Evolutionary conservation across 2,797 vertebrate species (phyloP).

Genomic region (Rallus crepitans): DNA sequence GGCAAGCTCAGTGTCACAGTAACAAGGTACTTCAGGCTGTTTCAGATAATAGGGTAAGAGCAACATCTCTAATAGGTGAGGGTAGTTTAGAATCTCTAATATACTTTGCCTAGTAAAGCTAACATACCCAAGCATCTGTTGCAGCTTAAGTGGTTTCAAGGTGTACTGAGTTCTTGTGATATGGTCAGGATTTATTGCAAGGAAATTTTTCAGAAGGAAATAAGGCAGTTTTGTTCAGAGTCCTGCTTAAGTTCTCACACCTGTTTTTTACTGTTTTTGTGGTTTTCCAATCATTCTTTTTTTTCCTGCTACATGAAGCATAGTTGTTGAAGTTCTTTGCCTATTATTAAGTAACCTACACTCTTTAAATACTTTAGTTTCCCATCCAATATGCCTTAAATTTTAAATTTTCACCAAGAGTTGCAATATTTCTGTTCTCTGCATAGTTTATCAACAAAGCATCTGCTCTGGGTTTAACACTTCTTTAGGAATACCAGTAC

Average conservation of each 20-base stretch:
- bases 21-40: neutral
- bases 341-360: neutral
- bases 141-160: neutral
- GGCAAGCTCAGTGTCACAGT: neutral
- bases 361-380: neutral
- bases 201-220: neutral
- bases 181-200: neutral
- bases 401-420: neutral
- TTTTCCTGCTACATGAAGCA: neutral
- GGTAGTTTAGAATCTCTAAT: neutral
- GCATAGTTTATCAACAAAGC: neutral
- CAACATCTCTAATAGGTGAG: neutral
- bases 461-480: neutral
- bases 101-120: neutral
- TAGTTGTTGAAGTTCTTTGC: neutral
- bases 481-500: neutral
- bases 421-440: neutral
- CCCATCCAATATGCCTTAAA: neutral
- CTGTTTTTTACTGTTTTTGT: neutral
- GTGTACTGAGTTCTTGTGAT: neutral
- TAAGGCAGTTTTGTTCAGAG: neutral
- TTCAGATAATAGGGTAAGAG: neutral
- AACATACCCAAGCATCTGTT: neutral
- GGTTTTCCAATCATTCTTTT: neutral
- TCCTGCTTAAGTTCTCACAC: neutral